Percentiles rank a stretch among this genome's conserved stretches.
These are phyloP conservation scores for Meteorus sp. DNA, from an alignment of 1,140 invertebrate species.

Conservation along the genomic window DNA sequence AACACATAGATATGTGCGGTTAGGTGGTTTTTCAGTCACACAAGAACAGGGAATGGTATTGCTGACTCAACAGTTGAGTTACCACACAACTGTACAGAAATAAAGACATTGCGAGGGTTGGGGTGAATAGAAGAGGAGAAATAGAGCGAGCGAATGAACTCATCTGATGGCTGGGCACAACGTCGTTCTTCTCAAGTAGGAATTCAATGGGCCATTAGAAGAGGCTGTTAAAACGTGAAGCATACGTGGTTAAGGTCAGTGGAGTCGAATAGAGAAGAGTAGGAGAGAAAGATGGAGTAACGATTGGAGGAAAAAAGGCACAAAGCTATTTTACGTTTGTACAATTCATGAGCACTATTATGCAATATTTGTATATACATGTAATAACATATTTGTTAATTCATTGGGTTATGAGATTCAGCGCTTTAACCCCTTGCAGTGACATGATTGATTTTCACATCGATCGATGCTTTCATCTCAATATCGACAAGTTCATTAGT, in stretches of 20 bases:
- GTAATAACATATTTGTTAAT: too few species aligned
- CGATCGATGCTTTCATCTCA: constrained; percentile 6
- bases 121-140: not conserved
- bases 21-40: constrained; percentile 30
- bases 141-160: not conserved
- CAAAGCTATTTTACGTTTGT: not conserved
- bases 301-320: constrained; percentile 7
- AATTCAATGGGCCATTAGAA: constrained; percentile 42
- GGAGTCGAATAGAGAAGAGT: too few species aligned
- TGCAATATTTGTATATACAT: not conserved
- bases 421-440: constrained; percentile 9
- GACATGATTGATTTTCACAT: constrained; percentile 14
- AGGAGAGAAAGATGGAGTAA: constrained; percentile 8
- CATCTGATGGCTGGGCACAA: not conserved
- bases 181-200: constrained; percentile 29
- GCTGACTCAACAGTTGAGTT: constrained; percentile 44
- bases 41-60: constrained; percentile 42
- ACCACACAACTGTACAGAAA: constrained; percentile 5
- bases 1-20: constrained; percentile 6
- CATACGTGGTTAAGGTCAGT: constrained; percentile 33
- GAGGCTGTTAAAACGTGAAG: constrained; percentile 33
- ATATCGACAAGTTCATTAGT: too few species aligned
- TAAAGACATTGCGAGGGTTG: not conserved
- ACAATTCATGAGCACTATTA: constrained; percentile 2
- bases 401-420: too few species aligned